These are phyloP conservation scores for Catostylus mosaicus DNA, from an alignment of 30 jellyfish, hydroid and myxozoan species.

Conservation along the genomic window DNA sequence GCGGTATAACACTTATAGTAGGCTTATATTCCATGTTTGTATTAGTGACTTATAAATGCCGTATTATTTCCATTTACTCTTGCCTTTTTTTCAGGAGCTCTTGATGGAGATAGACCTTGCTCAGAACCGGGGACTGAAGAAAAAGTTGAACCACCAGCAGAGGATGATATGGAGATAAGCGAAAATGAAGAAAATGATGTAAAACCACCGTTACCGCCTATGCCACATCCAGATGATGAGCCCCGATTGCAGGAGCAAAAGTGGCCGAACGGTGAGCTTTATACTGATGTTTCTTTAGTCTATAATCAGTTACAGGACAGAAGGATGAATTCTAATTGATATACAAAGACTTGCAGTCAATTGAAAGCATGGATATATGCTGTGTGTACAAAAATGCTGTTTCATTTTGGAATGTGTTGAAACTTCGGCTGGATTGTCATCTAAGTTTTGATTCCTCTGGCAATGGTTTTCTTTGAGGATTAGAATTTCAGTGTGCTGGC, in stretches of 20 bases:
- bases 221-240: slow-evolving; percentile 82
- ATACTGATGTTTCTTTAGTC: neutral
- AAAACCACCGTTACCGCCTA: slow-evolving; percentile 76
- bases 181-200: slow-evolving; percentile 47
- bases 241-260: neutral
- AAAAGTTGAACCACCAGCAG: slow-evolving; percentile 9
- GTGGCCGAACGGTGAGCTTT: slow-evolving; percentile 22
- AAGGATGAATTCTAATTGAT: neutral
- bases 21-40: neutral
- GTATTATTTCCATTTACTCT: neutral
- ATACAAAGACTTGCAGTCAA: neutral
- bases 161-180: slow-evolving; percentile 67
- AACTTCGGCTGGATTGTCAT: too few relatives aligned
- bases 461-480: too few relatives aligned
- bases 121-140: slow-evolving; percentile 2
- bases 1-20: neutral
- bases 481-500: too few relatives aligned
- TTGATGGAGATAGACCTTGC: slow-evolving; percentile 20
- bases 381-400: too few relatives aligned
- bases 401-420: too few relatives aligned
- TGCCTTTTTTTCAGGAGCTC: slow-evolving; percentile 41
- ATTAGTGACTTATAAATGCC: neutral
- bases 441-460: too few relatives aligned
- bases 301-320: neutral
- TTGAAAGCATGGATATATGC: too few relatives aligned